Conservation (phyloP, 2,888 invertebrate species). For the Sphaerophoria rueppellii region DNA sequence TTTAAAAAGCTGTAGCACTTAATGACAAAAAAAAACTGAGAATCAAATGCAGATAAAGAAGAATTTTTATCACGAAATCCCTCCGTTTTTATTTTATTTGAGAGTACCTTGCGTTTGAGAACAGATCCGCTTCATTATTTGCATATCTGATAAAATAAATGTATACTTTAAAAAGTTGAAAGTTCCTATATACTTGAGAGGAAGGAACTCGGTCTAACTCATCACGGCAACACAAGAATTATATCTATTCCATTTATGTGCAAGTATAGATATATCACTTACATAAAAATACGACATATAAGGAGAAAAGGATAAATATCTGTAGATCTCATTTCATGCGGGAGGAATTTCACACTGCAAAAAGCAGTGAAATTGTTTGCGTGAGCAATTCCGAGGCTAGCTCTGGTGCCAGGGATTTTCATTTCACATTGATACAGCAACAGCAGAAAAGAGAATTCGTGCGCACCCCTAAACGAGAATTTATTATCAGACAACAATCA, state of each 20-base stretch:
- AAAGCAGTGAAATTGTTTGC: conserved; percentile 70
- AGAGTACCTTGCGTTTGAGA: conserved; percentile 41
- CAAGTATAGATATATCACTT: background rate
- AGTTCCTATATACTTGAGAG: conserved; percentile 8
- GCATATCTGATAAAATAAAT: conserved; percentile 73
- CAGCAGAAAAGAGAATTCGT: conserved; percentile 60
- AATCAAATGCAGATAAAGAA: background rate
- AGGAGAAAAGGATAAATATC: conserved; percentile 58
- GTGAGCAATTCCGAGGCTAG: conserved; percentile 65
- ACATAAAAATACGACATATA: no score
- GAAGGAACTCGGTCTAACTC: conserved; percentile 49
- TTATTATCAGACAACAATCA: conserved; percentile 77
- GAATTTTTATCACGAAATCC: conserved; percentile 46
- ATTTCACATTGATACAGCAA: conserved; percentile 45
- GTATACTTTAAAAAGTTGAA: conserved; percentile 58
- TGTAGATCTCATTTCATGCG: conserved; percentile 70
- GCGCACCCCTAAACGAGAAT: conserved; percentile 72
- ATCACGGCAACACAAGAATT: conserved; percentile 42
- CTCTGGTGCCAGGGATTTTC: conserved; percentile 58
- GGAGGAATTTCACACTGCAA: conserved; percentile 71
- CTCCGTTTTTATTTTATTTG: conserved; percentile 7
- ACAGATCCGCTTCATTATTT: conserved; percentile 61
- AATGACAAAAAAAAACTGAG: no score
- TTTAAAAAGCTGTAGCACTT: no score
- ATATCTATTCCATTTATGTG: conserved; percentile 1